A percentile compares a stretch with the other conserved stretches of the same genome.
Evolutionary conservation across 2,888 invertebrate genomes (phyloP).

Genomic region (Acleris sparsana): DNA sequence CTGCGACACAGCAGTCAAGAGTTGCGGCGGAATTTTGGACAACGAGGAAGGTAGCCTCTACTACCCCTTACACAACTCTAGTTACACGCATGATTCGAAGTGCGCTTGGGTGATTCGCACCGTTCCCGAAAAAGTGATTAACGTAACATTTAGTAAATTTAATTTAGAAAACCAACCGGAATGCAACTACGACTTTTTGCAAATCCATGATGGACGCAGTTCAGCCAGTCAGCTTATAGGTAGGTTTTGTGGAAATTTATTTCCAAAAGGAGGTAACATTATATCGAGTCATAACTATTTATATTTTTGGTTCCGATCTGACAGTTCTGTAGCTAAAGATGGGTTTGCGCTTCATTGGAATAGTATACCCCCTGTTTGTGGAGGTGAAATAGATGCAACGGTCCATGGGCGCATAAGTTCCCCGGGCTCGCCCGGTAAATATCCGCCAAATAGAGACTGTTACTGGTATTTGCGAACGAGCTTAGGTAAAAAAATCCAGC

Average conservation of each 20-base stretch:
- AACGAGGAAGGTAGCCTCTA: slow-evolving; percentile 85
- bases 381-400: slow-evolving; percentile 84
- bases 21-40: slow-evolving; percentile 71
- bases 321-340: slow-evolving; percentile 83
- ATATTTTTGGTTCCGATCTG: slow-evolving; percentile 92
- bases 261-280: slow-evolving; percentile 88
- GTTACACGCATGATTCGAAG: slow-evolving; percentile 85
- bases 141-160: slow-evolving; percentile 91
- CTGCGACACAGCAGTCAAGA: slow-evolving; percentile 83
- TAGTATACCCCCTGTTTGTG: slow-evolving; percentile 88
- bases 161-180: slow-evolving; percentile 86
- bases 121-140: slow-evolving; percentile 87
- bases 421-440: slow-evolving; percentile 94
- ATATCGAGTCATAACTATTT: slow-evolving; percentile 90
- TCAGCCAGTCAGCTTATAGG: slow-evolving; percentile 89
- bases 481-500: slow-evolving; percentile 89
- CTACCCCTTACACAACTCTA: slow-evolving; percentile 82
- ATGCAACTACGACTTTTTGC: slow-evolving; percentile 88
- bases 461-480: slow-evolving; percentile 88
- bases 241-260: slow-evolving; percentile 89
- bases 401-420: slow-evolving; percentile 90
- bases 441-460: slow-evolving; percentile 93
- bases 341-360: slow-evolving; percentile 93
- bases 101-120: slow-evolving; percentile 93
- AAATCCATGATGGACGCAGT: slow-evolving; percentile 93